Base-by-base conservation (phyloP, 2,888 invertebrate genomes). In the Dioctria linearis region DNA sequence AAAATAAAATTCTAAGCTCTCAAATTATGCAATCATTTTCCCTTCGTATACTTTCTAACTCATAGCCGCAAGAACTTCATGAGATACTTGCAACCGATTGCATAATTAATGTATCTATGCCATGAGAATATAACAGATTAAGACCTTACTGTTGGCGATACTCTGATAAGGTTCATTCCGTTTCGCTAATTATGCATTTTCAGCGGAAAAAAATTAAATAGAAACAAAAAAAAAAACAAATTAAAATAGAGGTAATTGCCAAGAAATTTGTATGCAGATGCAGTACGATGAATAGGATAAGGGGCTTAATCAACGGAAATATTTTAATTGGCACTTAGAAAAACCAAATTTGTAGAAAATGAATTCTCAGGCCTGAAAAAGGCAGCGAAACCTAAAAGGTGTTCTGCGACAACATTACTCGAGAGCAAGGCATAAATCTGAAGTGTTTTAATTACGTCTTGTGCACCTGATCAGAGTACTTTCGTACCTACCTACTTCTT, bases 241-340 rank as follows among this genome's bases (percentile, higher is more conserved):
- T 25, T 25, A 46, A 8, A 46, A 71, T 51, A 37, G 39, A 54
- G 40, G 51, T 71, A 71, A 51, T 71, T 8, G 8, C 49, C 51
- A 51, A 51, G 71, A 54, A 49, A 71, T 54, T 54, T 51, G 71
- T 71, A 71, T 71, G 49, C 71, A 8, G 51, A 0, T 51, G 11
- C 63, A 39, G 54, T 51, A 71, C 42, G 25, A 54, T 42, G 40
- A 71, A 71, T 71, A 39, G 37, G 54, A 71, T 46, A 46, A 6
- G 51, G 51, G 4, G 73, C 61, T 54, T 76, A 78, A 81, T 76
- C 76, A 81, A 69, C 46, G 54, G 25, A 79, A 66, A 66, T 65
- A 81, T 81, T 81, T 81, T 81, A 81, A 81, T 81, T 81, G 81
- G 76, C 13, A 69, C 69, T 39, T 49, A 43, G 25, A 76, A 76